phyloP scores from a whole-genome alignment of 2,797 vertebrate species.

The Rachycentron canadum region DNA sequence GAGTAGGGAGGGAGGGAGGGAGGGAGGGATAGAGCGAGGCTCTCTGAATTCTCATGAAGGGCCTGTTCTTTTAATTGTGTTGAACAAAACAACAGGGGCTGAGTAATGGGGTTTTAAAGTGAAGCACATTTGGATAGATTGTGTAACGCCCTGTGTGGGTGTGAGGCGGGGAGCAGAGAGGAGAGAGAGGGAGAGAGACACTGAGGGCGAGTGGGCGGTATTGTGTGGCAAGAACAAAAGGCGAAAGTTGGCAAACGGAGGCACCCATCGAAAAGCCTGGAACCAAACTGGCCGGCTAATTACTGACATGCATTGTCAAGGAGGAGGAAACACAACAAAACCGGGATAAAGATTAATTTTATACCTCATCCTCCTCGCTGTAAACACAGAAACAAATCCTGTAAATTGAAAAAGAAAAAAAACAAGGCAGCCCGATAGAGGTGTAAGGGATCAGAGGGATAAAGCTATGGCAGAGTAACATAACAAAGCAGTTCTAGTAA shows the following conservation, averaged over 20 bases:
- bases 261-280: conserved; percentile 80
- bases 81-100: conserved; percentile 85
- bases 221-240: conserved; percentile 84
- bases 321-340: conserved; percentile 82
- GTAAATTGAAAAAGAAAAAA: conserved; percentile 82
- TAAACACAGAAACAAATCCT: conserved; percentile 81
- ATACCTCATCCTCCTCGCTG: conserved; percentile 81
- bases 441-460: conserved; percentile 76
- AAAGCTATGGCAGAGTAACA: conserved; percentile 68
- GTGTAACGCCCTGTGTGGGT: conserved; percentile 86
- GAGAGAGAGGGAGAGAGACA: conserved; percentile 74
- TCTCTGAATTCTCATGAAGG: conserved; percentile 82
- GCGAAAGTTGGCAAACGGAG: conserved; percentile 83
- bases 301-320: conserved; percentile 84
- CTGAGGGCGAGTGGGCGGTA: conserved; percentile 80
- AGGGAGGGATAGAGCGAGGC: conserved; percentile 55
- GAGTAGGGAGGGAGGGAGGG: conserved; percentile 57
- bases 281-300: conserved; percentile 86
- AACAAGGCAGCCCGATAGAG: conserved; percentile 64
- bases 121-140: conserved; percentile 84
- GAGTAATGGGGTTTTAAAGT: conserved; percentile 87
- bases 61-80: conserved; percentile 86
- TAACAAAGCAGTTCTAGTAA: conserved; percentile 63
- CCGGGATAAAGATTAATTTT: conserved; percentile 85
- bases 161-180: conserved; percentile 74